phyloP scores from a whole-genome alignment of 2,113 vertebrate genomes.

The Desmodus rotundus region DNA sequence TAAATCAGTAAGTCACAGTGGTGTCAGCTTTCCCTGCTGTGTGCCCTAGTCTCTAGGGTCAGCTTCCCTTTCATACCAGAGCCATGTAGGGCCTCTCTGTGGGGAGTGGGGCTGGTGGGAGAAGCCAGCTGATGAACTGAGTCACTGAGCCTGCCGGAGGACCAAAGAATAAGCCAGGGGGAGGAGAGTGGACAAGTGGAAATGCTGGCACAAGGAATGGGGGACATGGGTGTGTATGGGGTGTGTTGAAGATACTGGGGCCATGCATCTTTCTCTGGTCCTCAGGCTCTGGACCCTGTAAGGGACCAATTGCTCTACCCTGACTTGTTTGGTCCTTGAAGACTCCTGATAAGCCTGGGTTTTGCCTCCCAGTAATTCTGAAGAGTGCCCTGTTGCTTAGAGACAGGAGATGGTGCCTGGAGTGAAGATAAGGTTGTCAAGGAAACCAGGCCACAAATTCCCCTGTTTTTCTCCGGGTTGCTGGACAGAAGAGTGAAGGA shows the following conservation, averaged over 20 bases:
- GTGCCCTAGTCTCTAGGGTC: background rate
- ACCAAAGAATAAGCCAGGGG: background rate
- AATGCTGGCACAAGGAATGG: background rate
- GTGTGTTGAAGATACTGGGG: background rate
- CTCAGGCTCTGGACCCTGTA: background rate
- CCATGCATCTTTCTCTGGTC: accelerated
- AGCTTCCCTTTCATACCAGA: background rate
- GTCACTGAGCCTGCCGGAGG: background rate
- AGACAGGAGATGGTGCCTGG: constrained; percentile 55
- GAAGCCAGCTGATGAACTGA: background rate
- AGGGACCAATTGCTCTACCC: background rate
- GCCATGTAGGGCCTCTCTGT: background rate
- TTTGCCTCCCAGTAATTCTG: background rate
- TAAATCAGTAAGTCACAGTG: background rate
- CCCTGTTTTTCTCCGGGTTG: constrained; percentile 36
- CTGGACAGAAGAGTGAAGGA: constrained; percentile 48
- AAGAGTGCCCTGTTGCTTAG: constrained; percentile 65
- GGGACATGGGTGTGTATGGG: accelerated
- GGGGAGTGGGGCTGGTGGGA: accelerated
- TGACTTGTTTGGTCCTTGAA: background rate
- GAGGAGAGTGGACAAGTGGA: background rate
- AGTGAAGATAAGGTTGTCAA: constrained; percentile 71
- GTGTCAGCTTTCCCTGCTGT: background rate
- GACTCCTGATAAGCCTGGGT: background rate
- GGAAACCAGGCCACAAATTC: constrained; percentile 75